These are phyloP conservation scores for Hyposoter didymator DNA, from an alignment of 2,888 invertebrate species.

Conservation along the genomic window DNA sequence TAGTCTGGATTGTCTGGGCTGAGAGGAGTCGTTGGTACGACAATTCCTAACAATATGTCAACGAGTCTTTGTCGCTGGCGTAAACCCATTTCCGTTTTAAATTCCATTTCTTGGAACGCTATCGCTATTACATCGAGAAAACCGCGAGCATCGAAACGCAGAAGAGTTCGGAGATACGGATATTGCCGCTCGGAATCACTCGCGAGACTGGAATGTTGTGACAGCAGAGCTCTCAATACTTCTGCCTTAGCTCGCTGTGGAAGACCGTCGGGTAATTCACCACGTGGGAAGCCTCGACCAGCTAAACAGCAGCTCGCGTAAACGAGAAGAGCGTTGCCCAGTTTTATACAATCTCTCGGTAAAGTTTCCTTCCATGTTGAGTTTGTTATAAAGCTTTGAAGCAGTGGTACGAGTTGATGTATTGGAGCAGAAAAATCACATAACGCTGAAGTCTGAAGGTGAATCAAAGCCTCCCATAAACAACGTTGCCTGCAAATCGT, in stretches of 20 bases:
- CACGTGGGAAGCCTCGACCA: constrained; percentile 93
- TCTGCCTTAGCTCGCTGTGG: constrained; percentile 90
- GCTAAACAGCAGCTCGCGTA: constrained; percentile 95
- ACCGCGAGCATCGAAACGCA: constrained; percentile 92
- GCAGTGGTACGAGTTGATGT: constrained; percentile 87
- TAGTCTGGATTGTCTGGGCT: constrained; percentile 78
- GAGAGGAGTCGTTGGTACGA: constrained; percentile 85
- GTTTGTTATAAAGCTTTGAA: constrained; percentile 83
- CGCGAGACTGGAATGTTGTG: constrained; percentile 88
- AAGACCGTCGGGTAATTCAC: constrained; percentile 88
- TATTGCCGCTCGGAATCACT: constrained; percentile 88
- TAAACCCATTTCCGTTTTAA: constrained; percentile 89
- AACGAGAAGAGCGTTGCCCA: constrained; percentile 94
- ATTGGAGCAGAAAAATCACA: constrained; percentile 89
- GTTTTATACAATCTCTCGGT: constrained; percentile 82
- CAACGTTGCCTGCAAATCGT: constrained; percentile 87
- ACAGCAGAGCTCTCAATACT: constrained; percentile 89
- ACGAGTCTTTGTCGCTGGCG: constrained; percentile 91
- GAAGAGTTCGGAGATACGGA: constrained; percentile 89
- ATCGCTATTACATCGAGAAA: constrained; percentile 93
- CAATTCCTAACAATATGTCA: constrained; percentile 91
- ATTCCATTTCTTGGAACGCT: constrained; percentile 93
- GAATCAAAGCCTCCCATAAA: constrained; percentile 88
- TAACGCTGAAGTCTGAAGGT: constrained; percentile 89
- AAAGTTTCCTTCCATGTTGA: constrained; percentile 68